Conservation (phyloP, 2,113 vertebrate genomes). For the Dendropsophus ebraccatus region DNA sequence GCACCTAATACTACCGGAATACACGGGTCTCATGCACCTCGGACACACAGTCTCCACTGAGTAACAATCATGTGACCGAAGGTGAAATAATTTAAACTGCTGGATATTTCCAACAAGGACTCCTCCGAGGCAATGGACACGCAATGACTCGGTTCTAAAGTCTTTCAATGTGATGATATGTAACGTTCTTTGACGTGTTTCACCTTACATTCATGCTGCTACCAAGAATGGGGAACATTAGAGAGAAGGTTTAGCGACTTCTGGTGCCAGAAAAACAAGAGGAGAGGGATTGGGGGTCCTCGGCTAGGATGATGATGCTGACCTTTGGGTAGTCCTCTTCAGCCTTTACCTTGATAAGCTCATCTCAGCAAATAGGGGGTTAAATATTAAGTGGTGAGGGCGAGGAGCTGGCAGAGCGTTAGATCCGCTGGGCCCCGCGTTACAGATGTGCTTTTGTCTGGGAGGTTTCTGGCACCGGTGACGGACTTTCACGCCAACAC, state of each 20-base stretch:
- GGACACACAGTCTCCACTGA: background rate
- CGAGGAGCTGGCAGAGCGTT: background rate
- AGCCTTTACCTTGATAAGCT: background rate
- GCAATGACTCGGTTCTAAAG: background rate
- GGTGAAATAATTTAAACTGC: background rate
- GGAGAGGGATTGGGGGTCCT: background rate
- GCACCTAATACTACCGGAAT: background rate
- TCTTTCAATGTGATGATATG: conserved; percentile 55
- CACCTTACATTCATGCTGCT: conserved; percentile 61
- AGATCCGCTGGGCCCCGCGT: background rate
- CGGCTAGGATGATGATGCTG: background rate
- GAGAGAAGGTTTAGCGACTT: conserved; percentile 44
- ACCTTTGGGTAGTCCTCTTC: background rate
- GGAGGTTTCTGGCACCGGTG: background rate
- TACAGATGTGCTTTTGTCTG: background rate
- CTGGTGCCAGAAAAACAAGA: background rate
- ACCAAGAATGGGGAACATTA: conserved; percentile 17
- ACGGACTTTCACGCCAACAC: background rate
- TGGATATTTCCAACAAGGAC: background rate
- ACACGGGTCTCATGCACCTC: conserved; percentile 2
- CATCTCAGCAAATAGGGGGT: background rate
- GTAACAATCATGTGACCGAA: conserved; percentile 1
- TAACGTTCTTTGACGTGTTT: conserved; percentile 70
- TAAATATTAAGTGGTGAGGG: background rate
- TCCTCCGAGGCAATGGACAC: background rate